Evolutionary conservation across 2,888 invertebrate species (phyloP), one percentile per base, ranked within the genome.

Genomic region (Athalia circularis): DNA sequence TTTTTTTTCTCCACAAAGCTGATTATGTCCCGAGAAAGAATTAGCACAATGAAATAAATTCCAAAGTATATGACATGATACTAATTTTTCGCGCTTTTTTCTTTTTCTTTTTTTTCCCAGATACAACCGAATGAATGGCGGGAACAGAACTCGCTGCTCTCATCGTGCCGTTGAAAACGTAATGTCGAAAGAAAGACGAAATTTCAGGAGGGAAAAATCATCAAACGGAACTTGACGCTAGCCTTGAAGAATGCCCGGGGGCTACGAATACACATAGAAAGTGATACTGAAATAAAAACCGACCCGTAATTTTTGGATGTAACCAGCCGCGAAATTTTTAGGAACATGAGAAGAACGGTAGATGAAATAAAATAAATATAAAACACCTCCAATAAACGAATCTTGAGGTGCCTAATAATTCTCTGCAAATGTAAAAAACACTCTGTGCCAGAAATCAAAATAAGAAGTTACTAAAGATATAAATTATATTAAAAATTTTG

Each of bases 11-110:
- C 43, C 47, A 11, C 3, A 13, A 59, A 43, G 45, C 59, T 72
- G 59, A 72, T 72, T 72, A 72, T 47, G 29, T 2, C 29, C 29
- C 59, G n/a, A 72, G 45, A 72, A n/a, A 47, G 43, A 65, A 72
- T 70, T 57, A 72, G 59, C 72, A 5, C 45, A 47, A 54, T 13
- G 61, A 15, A 0, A 29, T 29, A 43, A 52, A 52, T 50, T 15
- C 52, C n/a, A 3, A 48, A 52, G 68, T n/a, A 9, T 52, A 64
- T 9, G n/a, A 11, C 29, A 29, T 29, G 2, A 29, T 29, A 29
- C 29, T 1, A 29, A 29, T 29, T 29, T 29, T 29, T 29, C 29
- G 0, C 29, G 15, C 43, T 50, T 68, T 54, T 68, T 50, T 68
- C 11, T 15, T 70, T 70, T 43, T 15, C 47, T 59, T 47, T 59